These are phyloP conservation scores for Nemapogon koenigi DNA, from an alignment of 2,888 invertebrate genomes.

Conservation along the genomic window DNA sequence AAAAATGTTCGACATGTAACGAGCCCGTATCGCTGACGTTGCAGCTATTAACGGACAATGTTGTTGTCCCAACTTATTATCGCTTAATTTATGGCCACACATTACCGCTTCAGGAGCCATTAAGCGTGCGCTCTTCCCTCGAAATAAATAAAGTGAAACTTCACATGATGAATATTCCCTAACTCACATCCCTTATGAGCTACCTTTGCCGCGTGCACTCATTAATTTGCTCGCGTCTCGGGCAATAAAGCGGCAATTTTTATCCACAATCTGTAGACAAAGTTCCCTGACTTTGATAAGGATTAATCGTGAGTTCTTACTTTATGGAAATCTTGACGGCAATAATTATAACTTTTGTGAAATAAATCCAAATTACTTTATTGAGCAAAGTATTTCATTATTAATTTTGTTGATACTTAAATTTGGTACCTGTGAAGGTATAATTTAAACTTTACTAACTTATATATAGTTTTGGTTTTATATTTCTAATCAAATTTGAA, in stretches of 20 bases:
- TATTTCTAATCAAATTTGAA: no score
- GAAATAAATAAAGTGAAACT: constrained; percentile 44
- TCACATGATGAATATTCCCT: constrained; percentile 38
- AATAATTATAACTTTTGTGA: constrained; percentile 7
- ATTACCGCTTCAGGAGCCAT: constrained; percentile 58
- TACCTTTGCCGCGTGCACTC: not conserved
- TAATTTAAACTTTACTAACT: no score
- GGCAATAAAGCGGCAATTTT: not conserved
- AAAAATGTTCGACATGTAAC: no score
- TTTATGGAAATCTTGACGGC: constrained; percentile 6
- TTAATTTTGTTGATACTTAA: no score
- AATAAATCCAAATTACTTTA: constrained; percentile 7
- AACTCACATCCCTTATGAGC: constrained; percentile 17
- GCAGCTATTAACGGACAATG: constrained; percentile 39
- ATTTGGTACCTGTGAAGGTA: no score
- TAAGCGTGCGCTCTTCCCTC: constrained; percentile 35
- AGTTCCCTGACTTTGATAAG: constrained; percentile 9
- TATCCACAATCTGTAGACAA: constrained; percentile 3
- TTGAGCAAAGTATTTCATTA: no score
- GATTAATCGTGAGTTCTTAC: constrained; percentile 5
- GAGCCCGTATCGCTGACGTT: constrained; percentile 14
- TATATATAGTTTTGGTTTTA: no score
- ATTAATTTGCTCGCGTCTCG: not conserved
- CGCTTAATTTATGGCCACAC: constrained; percentile 60
- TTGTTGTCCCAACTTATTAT: constrained; percentile 62